phyloP scores from a whole-genome alignment of 2,797 vertebrate species.

The Nasua narica region DNA sequence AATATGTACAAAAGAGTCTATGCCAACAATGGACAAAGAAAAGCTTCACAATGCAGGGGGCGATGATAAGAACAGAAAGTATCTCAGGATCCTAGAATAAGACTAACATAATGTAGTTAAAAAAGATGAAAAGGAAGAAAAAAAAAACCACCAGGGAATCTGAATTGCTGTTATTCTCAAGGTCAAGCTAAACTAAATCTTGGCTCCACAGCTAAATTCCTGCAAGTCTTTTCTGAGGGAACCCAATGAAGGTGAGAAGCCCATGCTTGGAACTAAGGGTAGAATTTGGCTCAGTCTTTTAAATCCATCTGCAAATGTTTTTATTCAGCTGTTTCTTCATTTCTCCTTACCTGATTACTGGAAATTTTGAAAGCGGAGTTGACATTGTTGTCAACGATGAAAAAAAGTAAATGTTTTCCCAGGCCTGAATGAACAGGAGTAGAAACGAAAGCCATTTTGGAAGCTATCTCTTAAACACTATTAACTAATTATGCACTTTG shows the following conservation, averaged over 20 bases:
- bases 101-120: slow-evolving; percentile 80
- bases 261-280: background rate
- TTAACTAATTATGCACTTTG: background rate
- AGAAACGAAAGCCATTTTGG: slow-evolving; percentile 13
- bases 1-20: slow-evolving; percentile 85
- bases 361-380: slow-evolving; percentile 15
- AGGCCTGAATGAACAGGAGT: background rate
- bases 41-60: slow-evolving; percentile 66
- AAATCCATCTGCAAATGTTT: slow-evolving; percentile 52
- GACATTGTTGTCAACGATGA: background rate
- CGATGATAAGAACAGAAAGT: slow-evolving; percentile 13
- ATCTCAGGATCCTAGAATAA: slow-evolving; percentile 66
- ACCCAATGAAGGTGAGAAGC: background rate
- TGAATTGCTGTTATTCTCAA: slow-evolving; percentile 63
- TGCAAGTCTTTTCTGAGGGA: background rate
- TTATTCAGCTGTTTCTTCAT: slow-evolving; percentile 50
- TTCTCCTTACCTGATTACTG: background rate
- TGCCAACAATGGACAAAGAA: slow-evolving; percentile 69
- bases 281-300: background rate
- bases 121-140: background rate
- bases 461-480: slow-evolving; percentile 14
- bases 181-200: slow-evolving; percentile 28
- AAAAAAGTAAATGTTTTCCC: background rate
- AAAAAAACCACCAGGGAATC: slow-evolving; percentile 53
- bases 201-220: slow-evolving; percentile 2